Evolutionary conservation across 2,888 invertebrate species (phyloP).

Genomic region (Buathra laborator): DNA sequence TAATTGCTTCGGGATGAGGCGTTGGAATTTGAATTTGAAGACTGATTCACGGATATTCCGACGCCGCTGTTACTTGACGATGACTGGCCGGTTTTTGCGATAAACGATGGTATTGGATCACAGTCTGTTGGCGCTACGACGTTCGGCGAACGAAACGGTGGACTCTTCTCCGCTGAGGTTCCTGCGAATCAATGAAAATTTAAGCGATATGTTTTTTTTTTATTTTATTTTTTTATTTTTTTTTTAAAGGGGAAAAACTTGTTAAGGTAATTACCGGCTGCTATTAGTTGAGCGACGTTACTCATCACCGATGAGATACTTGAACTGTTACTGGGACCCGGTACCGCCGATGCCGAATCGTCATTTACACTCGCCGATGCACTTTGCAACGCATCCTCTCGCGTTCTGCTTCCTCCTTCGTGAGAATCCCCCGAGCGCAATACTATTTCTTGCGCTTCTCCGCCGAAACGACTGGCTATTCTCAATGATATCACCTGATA

Average conservation of each 20-base stretch:
- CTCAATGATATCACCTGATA: constrained; percentile 88
- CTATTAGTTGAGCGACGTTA: constrained; percentile 83
- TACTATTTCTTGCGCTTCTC: constrained; percentile 91
- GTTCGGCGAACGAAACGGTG: constrained; percentile 92
- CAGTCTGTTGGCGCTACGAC: constrained; percentile 95
- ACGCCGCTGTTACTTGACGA: constrained; percentile 76
- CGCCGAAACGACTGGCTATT: constrained; percentile 88
- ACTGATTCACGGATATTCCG: constrained; percentile 76
- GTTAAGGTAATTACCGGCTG: constrained; percentile 77
- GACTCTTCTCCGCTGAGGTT: constrained; percentile 84
- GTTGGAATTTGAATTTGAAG: constrained; percentile 82
- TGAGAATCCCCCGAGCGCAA: constrained; percentile 87
- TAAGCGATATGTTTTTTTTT: background rate
- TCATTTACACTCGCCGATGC: constrained; percentile 76
- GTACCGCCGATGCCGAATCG: constrained; percentile 79
- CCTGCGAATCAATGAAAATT: constrained; percentile 70
- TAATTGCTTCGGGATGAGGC: constrained; percentile 84
- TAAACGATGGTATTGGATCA: constrained; percentile 86
- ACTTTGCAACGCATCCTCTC: constrained; percentile 77
- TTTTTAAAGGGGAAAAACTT: background rate
- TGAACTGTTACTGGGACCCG: constrained; percentile 83
- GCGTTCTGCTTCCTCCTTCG: constrained; percentile 81
- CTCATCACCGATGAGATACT: constrained; percentile 81
- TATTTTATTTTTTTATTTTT: constrained; percentile 9
- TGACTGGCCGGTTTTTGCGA: constrained; percentile 80